Evolutionary conservation across 2,888 invertebrate genomes (phyloP).

Genomic region (Acrobasis repandana): DNA sequence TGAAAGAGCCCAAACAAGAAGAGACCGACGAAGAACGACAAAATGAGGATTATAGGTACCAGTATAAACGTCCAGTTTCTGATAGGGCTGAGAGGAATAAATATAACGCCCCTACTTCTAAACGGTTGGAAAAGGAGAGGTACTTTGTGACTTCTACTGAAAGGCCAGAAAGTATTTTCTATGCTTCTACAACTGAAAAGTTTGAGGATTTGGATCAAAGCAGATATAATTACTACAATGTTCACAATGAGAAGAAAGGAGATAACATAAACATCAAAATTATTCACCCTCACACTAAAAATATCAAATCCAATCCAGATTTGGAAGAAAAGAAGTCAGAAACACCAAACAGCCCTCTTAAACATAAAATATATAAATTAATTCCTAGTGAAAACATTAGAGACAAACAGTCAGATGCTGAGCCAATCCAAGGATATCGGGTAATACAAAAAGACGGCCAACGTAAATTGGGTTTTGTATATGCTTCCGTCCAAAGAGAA

Average conservation of each 20-base stretch:
- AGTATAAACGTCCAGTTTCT: not conserved
- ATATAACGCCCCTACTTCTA: not conserved
- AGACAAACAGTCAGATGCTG: constrained; percentile 30
- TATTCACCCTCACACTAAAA: constrained; percentile 24
- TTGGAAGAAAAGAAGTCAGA: constrained; percentile 16
- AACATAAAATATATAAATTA: constrained; percentile 30
- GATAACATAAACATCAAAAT: constrained; percentile 24
- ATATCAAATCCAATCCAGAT: constrained; percentile 6
- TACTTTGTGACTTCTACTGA: not conserved
- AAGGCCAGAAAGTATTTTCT: not conserved
- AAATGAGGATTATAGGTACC: too few species aligned
- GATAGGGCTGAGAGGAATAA: constrained; percentile 10
- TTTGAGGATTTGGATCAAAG: constrained; percentile 6
- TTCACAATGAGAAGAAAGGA: constrained; percentile 24
- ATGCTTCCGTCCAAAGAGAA: constrained; percentile 34
- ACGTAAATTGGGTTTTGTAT: constrained; percentile 4
- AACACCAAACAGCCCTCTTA: constrained; percentile 21
- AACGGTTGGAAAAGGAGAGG: not conserved
- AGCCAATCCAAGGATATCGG: constrained; percentile 12
- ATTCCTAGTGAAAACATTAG: constrained; percentile 33
- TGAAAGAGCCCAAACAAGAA: constrained; percentile 25
- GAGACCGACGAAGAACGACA: too few species aligned
- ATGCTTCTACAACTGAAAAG: not conserved
- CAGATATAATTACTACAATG: constrained; percentile 28
- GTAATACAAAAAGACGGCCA: not conserved